A percentile compares a stretch with the other conserved stretches of the same genome.
phyloP scores from a whole-genome alignment of 2,113 vertebrate genomes.

The Chelonoidis abingdonii region DNA sequence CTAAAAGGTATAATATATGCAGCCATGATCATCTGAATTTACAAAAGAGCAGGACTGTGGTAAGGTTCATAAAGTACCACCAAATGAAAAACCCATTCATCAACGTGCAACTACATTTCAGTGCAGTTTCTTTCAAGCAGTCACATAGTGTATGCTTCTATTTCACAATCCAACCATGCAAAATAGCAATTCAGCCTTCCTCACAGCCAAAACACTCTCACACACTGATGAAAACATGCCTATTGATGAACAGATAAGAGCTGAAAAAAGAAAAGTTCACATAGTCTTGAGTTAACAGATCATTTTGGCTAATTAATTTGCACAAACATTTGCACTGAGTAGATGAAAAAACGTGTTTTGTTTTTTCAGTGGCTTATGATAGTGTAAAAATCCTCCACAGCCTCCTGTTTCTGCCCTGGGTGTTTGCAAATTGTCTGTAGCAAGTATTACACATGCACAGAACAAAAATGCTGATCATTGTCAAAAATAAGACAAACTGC shows the following conservation, averaged over 20 bases:
- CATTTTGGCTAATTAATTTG: conserved; percentile 35
- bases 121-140: conserved; percentile 49
- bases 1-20: not conserved
- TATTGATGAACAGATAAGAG: conserved; percentile 61
- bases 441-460: not conserved
- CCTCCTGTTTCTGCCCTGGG: not conserved
- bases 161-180: conserved; percentile 67
- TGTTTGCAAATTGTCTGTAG: conserved; percentile 55
- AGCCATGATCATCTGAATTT: conserved; percentile 10
- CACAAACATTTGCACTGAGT: conserved; percentile 44
- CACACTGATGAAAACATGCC: conserved; percentile 62
- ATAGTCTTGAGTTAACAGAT: conserved; percentile 48
- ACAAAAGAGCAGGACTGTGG: conserved; percentile 30
- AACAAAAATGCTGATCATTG: not conserved
- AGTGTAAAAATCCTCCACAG: not conserved
- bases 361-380: conserved; percentile 20
- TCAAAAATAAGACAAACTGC: conserved; percentile 21
- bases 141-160: conserved; percentile 51
- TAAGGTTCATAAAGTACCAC: not conserved
- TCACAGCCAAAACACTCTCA: conserved; percentile 63
- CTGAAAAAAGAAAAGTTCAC: conserved; percentile 66
- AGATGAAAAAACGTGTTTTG: conserved; percentile 23
- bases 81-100: conserved; percentile 36
- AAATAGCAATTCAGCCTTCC: conserved; percentile 68
- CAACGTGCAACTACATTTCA: conserved; percentile 55